Evolutionary conservation across 2,888 invertebrate genomes (phyloP).

Genomic region (Seira musarum): DNA sequence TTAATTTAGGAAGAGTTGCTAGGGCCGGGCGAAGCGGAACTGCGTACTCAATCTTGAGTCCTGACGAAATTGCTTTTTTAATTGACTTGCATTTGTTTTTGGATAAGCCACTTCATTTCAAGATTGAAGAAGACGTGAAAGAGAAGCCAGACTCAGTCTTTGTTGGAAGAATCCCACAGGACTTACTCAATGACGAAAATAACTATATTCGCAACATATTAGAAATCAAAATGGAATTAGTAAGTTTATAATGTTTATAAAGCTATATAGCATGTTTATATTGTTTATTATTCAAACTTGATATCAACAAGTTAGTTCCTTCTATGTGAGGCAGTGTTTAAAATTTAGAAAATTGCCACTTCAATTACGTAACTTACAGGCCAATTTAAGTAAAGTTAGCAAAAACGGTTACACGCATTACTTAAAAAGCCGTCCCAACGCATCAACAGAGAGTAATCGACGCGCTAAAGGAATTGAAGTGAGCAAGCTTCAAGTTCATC

Average conservation of each 20-base stretch:
- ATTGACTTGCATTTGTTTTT: conserved; percentile 96
- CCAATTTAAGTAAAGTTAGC: conserved; percentile 81
- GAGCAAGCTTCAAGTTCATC: conserved; percentile 78
- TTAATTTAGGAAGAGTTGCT: conserved; percentile 83
- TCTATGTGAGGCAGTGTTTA: too few species aligned
- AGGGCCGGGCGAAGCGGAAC: conserved; percentile 93
- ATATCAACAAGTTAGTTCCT: too few species aligned
- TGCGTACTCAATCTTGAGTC: conserved; percentile 91
- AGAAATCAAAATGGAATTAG: conserved; percentile 82
- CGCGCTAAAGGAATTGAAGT: conserved; percentile 83
- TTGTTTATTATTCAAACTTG: too few species aligned
- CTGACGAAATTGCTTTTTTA: conserved; percentile 93
- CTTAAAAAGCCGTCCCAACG: conserved; percentile 86
- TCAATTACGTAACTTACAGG: conserved; percentile 74
- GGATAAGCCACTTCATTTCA: conserved; percentile 81
- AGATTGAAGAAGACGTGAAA: conserved; percentile 70
- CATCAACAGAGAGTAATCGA: conserved; percentile 91
- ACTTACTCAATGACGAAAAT: conserved; percentile 86
- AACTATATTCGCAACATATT: conserved; percentile 84
- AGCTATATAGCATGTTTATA: too few species aligned
- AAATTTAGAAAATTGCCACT: too few species aligned
- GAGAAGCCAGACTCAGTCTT: conserved; percentile 74
- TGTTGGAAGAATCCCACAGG: conserved; percentile 86
- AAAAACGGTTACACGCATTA: conserved; percentile 95
- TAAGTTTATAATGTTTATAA: too few species aligned